phyloP scores from a whole-genome alignment of 2,888 invertebrate species.

The Strigamia crassipes region DNA sequence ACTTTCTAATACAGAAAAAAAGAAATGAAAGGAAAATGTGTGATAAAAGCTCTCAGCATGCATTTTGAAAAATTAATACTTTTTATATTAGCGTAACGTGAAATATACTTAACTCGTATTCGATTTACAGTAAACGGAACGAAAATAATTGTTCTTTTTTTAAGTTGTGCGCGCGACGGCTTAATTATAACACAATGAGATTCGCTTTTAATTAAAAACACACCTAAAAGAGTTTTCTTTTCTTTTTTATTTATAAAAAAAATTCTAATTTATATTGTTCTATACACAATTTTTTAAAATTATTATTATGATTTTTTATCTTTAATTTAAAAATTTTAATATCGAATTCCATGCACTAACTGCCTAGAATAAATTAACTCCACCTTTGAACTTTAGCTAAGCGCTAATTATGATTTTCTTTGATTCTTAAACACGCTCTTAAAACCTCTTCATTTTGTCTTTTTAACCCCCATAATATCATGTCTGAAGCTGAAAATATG shows the following conservation, averaged over 20 bases:
- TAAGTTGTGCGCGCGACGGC: conserved; percentile 14
- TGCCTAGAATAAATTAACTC: conserved; percentile 14
- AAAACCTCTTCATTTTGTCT: not conserved
- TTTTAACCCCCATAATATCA: not conserved
- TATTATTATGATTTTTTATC: not conserved
- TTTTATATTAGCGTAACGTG: not conserved
- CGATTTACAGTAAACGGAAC: conserved; percentile 17
- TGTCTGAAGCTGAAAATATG: not conserved
- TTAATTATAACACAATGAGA: conserved; percentile 34
- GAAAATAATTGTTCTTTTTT: conserved; percentile 13
- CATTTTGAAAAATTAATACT: not conserved
- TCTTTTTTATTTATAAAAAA: not conserved
- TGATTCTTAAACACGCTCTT: not conserved
- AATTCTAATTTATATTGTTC: too few species aligned
- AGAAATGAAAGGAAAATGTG: not conserved
- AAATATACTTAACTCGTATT: not conserved
- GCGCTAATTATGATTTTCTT: conserved; percentile 25
- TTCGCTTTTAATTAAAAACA: conserved; percentile 29
- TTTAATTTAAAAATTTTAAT: conserved; percentile 11
- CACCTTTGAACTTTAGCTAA: conserved; percentile 18
- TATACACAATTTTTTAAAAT: not conserved
- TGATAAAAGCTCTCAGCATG: not conserved
- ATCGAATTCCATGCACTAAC: not conserved
- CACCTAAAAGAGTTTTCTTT: not conserved
- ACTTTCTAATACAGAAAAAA: not conserved